A percentile compares a stretch with the other conserved stretches of the same genome.
These are phyloP conservation scores for Euwallacea fornicatus DNA, from an alignment of 1,140 invertebrate genomes.

Conservation along the genomic window DNA sequence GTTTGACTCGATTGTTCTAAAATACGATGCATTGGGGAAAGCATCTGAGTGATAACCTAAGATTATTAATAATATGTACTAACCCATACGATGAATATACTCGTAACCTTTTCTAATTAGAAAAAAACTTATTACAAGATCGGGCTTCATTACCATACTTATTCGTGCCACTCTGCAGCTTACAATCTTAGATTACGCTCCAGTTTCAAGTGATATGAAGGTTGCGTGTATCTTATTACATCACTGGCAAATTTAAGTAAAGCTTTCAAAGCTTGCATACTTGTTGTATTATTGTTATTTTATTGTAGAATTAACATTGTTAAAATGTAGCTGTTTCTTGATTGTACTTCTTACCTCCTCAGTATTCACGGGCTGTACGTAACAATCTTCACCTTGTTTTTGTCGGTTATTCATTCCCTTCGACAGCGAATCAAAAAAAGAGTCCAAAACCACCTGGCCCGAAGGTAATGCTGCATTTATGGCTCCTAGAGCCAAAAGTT, in stretches of 20 bases:
- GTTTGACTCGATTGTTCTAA: too few relatives aligned
- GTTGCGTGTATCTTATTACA: not conserved
- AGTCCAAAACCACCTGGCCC: constrained; percentile 78
- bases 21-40: too few relatives aligned
- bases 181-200: too few relatives aligned
- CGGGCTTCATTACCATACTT: too few relatives aligned
- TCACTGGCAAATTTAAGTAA: too few relatives aligned
- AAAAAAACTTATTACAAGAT: too few relatives aligned
- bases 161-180: too few relatives aligned
- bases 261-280: too few relatives aligned
- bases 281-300: not conserved
- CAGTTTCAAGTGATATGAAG: not conserved
- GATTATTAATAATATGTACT: too few relatives aligned
- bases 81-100: too few relatives aligned
- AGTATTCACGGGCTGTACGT: constrained; percentile 42
- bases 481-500: constrained; percentile 86
- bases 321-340: not conserved
- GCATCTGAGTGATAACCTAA: too few relatives aligned
- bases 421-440: constrained; percentile 77
- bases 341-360: constrained; percentile 52
- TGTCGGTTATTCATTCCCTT: constrained; percentile 61
- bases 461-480: constrained; percentile 88
- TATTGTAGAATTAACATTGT: not conserved
- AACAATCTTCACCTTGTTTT: constrained; percentile 47
- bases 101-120: too few relatives aligned